Conservation (phyloP, 2,888 invertebrate genomes). For the Ctenicera cuprea region DNA sequence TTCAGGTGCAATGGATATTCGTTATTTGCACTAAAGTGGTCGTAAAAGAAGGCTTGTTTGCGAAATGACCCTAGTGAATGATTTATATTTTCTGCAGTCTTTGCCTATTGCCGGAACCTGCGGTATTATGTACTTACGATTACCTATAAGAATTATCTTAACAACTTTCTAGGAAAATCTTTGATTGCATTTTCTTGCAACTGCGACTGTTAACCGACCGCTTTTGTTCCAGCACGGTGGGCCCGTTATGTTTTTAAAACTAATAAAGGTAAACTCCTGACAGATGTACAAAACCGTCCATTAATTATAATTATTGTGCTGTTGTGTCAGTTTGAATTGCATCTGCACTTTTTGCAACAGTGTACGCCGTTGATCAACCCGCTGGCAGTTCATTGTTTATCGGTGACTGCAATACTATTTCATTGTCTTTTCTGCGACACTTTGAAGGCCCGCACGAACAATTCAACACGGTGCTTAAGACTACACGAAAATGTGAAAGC, state of each 20-base stretch:
- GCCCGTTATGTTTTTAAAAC: background rate
- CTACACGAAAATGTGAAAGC: no score
- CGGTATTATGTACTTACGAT: slow-evolving; percentile 3
- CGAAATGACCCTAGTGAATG: slow-evolving; percentile 31
- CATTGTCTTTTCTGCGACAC: slow-evolving; percentile 24
- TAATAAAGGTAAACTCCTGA: slow-evolving; percentile 19
- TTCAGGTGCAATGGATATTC: slow-evolving; percentile 44
- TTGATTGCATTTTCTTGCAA: background rate
- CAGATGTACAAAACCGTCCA: slow-evolving; percentile 11
- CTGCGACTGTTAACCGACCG: background rate
- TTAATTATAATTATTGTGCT: slow-evolving; percentile 34
- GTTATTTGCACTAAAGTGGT: slow-evolving; percentile 43
- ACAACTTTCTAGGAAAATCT: slow-evolving; percentile 3
- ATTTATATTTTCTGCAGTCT: slow-evolving; percentile 25
- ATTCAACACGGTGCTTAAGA: slow-evolving; percentile 13
- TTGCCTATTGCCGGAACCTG: slow-evolving; percentile 17
- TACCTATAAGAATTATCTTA: slow-evolving; percentile 5
- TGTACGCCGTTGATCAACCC: slow-evolving; percentile 30
- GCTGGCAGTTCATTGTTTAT: slow-evolving; percentile 44
- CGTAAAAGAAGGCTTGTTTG: slow-evolving; percentile 47
- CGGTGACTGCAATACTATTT: slow-evolving; percentile 35
- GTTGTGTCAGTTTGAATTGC: slow-evolving; percentile 23
- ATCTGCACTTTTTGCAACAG: slow-evolving; percentile 34
- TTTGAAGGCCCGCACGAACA: slow-evolving; percentile 17
- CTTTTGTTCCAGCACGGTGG: background rate